Evolutionary conservation across 2,797 vertebrate genomes (phyloP).

Genomic region (Numenius phaeopus): DNA sequence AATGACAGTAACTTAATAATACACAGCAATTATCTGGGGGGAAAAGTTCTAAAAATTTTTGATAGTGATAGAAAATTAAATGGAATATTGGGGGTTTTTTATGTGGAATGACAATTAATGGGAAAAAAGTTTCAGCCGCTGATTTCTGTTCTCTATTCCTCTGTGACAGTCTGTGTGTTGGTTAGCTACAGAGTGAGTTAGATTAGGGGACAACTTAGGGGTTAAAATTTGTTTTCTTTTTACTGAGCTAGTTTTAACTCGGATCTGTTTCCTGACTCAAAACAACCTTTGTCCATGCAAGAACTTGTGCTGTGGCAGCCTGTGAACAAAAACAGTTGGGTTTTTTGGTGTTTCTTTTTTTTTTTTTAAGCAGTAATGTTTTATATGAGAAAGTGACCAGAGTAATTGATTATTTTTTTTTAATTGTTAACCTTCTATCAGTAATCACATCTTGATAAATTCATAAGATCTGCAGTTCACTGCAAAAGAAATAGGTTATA

Average conservation of each 20-base stretch:
- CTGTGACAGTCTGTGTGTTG: neutral
- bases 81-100: neutral
- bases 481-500: neutral
- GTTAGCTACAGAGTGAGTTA: neutral
- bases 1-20: neutral
- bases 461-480: neutral
- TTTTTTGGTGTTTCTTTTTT: neutral
- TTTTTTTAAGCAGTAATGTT: neutral
- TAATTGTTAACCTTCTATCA: neutral
- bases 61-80: neutral
- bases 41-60: neutral
- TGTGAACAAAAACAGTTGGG: neutral
- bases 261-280: neutral
- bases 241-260: neutral
- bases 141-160: neutral
- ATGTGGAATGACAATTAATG: neutral
- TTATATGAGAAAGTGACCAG: neutral
- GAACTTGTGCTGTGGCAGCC: neutral
- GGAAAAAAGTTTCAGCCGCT: neutral
- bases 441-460: neutral
- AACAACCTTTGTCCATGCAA: neutral
- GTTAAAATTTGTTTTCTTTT: constrained; percentile 4
- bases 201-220: neutral
- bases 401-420: neutral
- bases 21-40: neutral